Evolutionary conservation across 1,140 invertebrate species (phyloP), one percentile per base, ranked within the genome.

Genomic region (Trachelipus rathkii): DNA sequence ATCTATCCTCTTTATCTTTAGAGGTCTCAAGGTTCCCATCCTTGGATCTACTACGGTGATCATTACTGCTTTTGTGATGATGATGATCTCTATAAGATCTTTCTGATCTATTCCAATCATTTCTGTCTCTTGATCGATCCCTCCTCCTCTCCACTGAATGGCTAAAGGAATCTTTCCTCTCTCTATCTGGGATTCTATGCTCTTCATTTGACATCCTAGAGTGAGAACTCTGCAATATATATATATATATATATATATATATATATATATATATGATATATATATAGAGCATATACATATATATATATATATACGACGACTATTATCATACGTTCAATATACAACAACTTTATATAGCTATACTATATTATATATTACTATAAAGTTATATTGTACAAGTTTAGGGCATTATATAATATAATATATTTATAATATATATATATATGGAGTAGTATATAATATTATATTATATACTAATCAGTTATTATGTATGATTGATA

Each of bases 221-320:
- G 33, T 33, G 33, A 33, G 33, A 33, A 33, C 33, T 33, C 33
- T 33, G 33, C 6, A 33, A 33, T 33, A 33, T 33, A 33, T 33
- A 33, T 33, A 33, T 33, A 33, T 33, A 33, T 33, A 33, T 33
- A 33, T 67, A 67, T 67, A 11, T 67, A 67, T 67, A 67, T 67
- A 67, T 67, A 67, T 67, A 67, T 67, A 11, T 11, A 67, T 67
- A 67, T 67, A 67, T 67, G n/a, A 67, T 67, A 10, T 67, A 67
- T 67, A 67, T 67, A 67, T 67, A 67, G n/a, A n/a, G n/a, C 11
- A 67, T 67, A 10, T 67, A 67, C 11, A 67, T 67, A 11, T 67
- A 66, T 66, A 66, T 33, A 33, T 33, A 33, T 33, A 33, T 33
- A 33, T 33, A 33, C n/a, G n/a, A n/a, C n/a, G n/a, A n/a, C n/a